Evolutionary conservation across 2,113 vertebrate species (phyloP).

Genomic region (cattle (Bos taurus)): DNA sequence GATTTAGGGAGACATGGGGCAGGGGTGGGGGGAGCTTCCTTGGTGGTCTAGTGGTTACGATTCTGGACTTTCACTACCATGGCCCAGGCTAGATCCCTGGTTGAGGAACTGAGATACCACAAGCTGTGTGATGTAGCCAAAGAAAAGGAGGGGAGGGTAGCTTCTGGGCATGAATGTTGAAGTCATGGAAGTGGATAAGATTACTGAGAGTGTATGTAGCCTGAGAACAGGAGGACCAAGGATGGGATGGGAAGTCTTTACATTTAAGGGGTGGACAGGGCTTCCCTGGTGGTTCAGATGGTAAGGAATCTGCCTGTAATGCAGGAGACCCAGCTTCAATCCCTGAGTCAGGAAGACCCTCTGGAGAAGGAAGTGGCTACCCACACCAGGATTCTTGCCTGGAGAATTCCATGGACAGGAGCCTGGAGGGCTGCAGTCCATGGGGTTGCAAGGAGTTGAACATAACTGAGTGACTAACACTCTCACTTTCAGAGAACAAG

Average conservation of each 20-base stretch:
- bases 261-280: neutral
- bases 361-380: neutral
- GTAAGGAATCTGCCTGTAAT: neutral
- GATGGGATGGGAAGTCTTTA: neutral
- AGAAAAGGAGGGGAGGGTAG: neutral
- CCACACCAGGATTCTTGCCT: neutral
- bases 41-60: neutral
- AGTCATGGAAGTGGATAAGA: neutral
- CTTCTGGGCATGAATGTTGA: neutral
- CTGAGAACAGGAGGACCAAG: neutral
- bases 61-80: neutral
- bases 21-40: neutral
- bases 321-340: neutral
- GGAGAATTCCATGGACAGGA: neutral
- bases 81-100: neutral
- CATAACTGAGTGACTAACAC: neutral
- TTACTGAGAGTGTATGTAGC: neutral
- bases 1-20: neutral
- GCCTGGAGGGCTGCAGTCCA: neutral
- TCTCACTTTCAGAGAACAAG: neutral
- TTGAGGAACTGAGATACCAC: neutral
- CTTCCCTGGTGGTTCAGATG: neutral
- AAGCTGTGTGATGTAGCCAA: neutral
- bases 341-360: neutral
- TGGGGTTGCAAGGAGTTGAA: neutral